Percentiles rank a stretch among this genome's conserved stretches.
phyloP scores from a whole-genome alignment of 2,888 invertebrate genomes.

The Trichopria drosophilae region DNA sequence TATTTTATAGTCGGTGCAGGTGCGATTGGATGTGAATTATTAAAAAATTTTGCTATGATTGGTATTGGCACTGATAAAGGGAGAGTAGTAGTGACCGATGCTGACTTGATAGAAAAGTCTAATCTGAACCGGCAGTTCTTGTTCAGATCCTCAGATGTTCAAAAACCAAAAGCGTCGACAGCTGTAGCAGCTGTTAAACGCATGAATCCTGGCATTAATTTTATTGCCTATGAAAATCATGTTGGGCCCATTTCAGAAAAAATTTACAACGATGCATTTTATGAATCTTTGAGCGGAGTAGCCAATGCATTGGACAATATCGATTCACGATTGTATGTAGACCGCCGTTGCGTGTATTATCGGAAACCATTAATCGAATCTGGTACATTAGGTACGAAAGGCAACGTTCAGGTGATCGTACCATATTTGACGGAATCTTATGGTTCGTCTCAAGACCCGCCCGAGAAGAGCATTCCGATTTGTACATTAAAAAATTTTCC shows the following conservation, averaged over 20 bases:
- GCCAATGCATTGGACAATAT: slow-evolving; percentile 98
- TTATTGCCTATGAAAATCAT: slow-evolving; percentile 81
- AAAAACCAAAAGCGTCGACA: slow-evolving; percentile 85
- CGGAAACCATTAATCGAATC: slow-evolving; percentile 94
- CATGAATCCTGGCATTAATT: slow-evolving; percentile 81
- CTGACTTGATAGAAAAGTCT: slow-evolving; percentile 98
- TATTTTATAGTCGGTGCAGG: slow-evolving; percentile 87
- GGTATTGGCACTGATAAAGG: slow-evolving; percentile 79
- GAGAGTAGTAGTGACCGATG: slow-evolving; percentile 89
- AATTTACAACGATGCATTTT: slow-evolving; percentile 93
- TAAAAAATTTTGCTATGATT: slow-evolving; percentile 99
- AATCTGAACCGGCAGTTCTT: slow-evolving; percentile 98
- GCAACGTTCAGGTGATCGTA: slow-evolving; percentile 93
- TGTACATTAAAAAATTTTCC: slow-evolving; percentile 99
- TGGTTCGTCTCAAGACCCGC: slow-evolving; percentile 96
- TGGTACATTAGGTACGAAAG: slow-evolving; percentile 97
- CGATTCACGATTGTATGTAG: slow-evolving; percentile 97
- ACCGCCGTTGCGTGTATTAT: slow-evolving; percentile 96
- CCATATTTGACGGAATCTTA: slow-evolving; percentile 97
- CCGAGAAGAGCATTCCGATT: slow-evolving; percentile 97
- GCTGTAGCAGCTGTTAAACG: slow-evolving; percentile 82
- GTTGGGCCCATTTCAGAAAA: slow-evolving; percentile 95
- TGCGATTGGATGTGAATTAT: slow-evolving; percentile 93
- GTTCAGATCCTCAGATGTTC: slow-evolving; percentile 92
- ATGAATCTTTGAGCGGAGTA: slow-evolving; percentile 88